Base-by-base conservation (phyloP, 1,140 invertebrate genomes). In the Cyrtorhinus lividipennis region DNA sequence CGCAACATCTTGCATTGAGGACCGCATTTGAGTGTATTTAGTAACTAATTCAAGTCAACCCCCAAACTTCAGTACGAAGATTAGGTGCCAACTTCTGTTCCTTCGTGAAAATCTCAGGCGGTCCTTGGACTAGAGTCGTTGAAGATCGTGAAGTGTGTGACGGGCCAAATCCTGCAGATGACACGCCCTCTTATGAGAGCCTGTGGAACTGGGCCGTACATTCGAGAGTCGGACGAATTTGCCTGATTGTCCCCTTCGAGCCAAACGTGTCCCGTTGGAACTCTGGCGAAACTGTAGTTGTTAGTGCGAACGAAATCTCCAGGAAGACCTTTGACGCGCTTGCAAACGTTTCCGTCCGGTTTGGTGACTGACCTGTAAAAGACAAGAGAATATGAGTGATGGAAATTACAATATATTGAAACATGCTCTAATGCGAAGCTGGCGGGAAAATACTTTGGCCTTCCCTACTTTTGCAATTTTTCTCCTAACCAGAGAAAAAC, bases 241-340 rank as follows among this genome's bases (percentile, higher is more conserved):
- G 70, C 71, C 18, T 76, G 78, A 73, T 96, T 96, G 72, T 97
- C 94, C 26, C 94, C 94, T 79, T 94, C 90, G 61, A 97, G 74
- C 92, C 93, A 97, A 0, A 96, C 85, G 76, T 93, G 86, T 8
- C 92, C 92, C 69, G 74, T 77, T 0, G 92, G 92, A 38, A 62
- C 58, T 66, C 63, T 15, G 66, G 74, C 71, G 44, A 68, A 63
- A 61, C 69, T 68, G 30, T 69, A 69, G 96, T 0, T 96, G 66
- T 77, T 74, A 62, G 72, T 71, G 64, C 72, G 75, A 27, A 92
- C 76, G 71, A 78, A 80, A 69, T 92, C 88, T 1, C 90, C 90
- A 13, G 85, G 81, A 27, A 90, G 68, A 2, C 79, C 88, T 38
- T 79, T 77, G 53, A 96, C 81, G 67, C 92, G 77, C 74, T 95